Percentiles rank a stretch among this genome's conserved stretches.
phyloP scores from a whole-genome alignment of 2,888 invertebrate genomes.

The Desoria tigrina region DNA sequence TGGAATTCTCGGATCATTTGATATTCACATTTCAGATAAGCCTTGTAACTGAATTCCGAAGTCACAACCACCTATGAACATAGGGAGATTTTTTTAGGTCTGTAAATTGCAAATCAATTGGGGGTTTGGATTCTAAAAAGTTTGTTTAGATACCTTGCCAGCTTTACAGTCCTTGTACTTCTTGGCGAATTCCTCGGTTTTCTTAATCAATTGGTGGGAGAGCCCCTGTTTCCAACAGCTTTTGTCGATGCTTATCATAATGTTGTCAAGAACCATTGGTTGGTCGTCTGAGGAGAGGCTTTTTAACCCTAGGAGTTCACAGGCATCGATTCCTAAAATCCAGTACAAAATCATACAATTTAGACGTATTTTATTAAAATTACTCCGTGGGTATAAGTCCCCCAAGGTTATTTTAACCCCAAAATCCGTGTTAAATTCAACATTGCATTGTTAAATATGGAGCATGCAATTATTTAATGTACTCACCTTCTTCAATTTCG shows the following conservation, averaged over 20 bases:
- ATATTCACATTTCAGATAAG: constrained; percentile 17
- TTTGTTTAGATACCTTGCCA: background rate
- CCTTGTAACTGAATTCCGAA: constrained; percentile 27
- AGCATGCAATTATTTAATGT: too few species aligned
- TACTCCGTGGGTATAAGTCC: background rate
- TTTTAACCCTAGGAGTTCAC: constrained; percentile 13
- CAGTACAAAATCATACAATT: background rate
- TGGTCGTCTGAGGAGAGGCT: background rate
- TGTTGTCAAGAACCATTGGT: background rate
- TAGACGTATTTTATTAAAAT: background rate
- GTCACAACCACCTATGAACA: constrained; percentile 24
- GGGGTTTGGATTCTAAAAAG: background rate
- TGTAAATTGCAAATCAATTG: background rate
- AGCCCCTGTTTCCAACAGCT: background rate
- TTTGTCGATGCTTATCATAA: background rate
- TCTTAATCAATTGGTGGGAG: background rate
- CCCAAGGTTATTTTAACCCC: too few species aligned
- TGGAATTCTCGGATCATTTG: constrained; percentile 24
- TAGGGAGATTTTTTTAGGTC: too few species aligned
- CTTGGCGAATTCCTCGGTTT: constrained; percentile 1
- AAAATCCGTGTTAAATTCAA: background rate
- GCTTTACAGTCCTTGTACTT: constrained; percentile 7
- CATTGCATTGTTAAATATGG: background rate
- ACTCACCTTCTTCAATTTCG: constrained; percentile 19
- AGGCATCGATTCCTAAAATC: constrained; percentile 11